These are phyloP conservation scores for Scrobipalpa atriplicella DNA, from an alignment of 2,888 invertebrate species.

Conservation along the genomic window DNA sequence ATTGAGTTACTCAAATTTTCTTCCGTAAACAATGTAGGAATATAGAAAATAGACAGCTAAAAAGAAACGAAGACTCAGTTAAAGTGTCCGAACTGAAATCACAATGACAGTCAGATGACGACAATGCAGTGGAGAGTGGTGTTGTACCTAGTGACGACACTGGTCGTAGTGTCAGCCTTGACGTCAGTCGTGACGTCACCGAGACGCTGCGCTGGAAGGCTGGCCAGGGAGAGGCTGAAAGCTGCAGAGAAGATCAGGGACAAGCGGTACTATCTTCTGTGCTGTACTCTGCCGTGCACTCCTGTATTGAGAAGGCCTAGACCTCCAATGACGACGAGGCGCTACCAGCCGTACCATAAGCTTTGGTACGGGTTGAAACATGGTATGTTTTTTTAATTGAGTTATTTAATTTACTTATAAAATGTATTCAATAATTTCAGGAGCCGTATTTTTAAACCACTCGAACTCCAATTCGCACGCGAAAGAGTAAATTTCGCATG, in stretches of 20 bases:
- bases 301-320: slow-evolving; percentile 49
- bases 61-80: not conserved
- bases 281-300: slow-evolving; percentile 66
- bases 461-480: too few relatives aligned
- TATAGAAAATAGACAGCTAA: not conserved
- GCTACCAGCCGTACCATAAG: slow-evolving; percentile 73
- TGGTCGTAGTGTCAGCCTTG: slow-evolving; percentile 45
- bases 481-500: too few relatives aligned
- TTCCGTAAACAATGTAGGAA: not conserved
- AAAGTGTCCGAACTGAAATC: slow-evolving; percentile 13
- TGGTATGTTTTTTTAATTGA: slow-evolving; percentile 53
- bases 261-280: slow-evolving; percentile 68
- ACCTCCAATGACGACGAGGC: slow-evolving; percentile 51
- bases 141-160: slow-evolving; percentile 40
- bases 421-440: too few relatives aligned
- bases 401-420: not conserved
- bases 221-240: slow-evolving; percentile 71
- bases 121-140: slow-evolving; percentile 57
- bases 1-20: not conserved
- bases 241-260: slow-evolving; percentile 76
- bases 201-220: slow-evolving; percentile 67
- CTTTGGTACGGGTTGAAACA: slow-evolving; percentile 75
- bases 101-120: slow-evolving; percentile 41
- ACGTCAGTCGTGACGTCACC: slow-evolving; percentile 43
- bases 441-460: too few relatives aligned